Base-by-base conservation (phyloP, 2,113 vertebrate species). In the Silurus meridionalis region DNA sequence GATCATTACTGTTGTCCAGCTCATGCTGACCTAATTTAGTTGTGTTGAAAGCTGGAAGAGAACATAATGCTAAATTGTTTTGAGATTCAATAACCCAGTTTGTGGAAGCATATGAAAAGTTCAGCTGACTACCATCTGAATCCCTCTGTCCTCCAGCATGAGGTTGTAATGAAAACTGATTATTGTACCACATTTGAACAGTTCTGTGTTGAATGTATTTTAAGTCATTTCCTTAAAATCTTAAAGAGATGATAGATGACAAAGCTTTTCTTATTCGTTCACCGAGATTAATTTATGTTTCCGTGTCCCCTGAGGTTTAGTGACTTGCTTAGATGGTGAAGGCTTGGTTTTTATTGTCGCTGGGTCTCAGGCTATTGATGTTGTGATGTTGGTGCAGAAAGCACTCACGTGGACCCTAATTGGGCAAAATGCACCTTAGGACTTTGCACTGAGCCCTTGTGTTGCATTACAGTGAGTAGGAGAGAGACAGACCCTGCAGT, bases 351-450 rank as follows among this genome's bases (percentile, higher is more conserved):
- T 80, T 52, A 78, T 85, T 75, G 48, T 83, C 25, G 19, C 58
- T 6, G 57, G 87, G 57, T 77, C 71, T 66, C 87, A 78, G 79
- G 85, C 69, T 82, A 85, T 84, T 90, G 87, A 90, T 89, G 80
- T 83, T 82, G 28, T 84, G 86, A 89, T 85, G 71, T 81, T 61
- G 80, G 83, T 86, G 67, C 80, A 84, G 81, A 87, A 89, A 90
- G 81, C 84, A 64, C 89, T 90, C 82, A 79, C 83, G 75, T 86
- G 66, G 87, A 85, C 80, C 53, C 80, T 90, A 89, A 90, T 90
- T 90, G 89, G 75, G 25, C 52, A 72, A 85, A 82, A 88, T 85
- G 80, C 89, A 87, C 85, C 74, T 75, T 85, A 80, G 83, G 67
- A 86, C 77, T 82, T 84, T 79, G 84, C 83, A 74, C 86, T 75